Conservation (phyloP, 2,113 vertebrate genomes). For the Syngnathoides biaculeatus region DNA sequence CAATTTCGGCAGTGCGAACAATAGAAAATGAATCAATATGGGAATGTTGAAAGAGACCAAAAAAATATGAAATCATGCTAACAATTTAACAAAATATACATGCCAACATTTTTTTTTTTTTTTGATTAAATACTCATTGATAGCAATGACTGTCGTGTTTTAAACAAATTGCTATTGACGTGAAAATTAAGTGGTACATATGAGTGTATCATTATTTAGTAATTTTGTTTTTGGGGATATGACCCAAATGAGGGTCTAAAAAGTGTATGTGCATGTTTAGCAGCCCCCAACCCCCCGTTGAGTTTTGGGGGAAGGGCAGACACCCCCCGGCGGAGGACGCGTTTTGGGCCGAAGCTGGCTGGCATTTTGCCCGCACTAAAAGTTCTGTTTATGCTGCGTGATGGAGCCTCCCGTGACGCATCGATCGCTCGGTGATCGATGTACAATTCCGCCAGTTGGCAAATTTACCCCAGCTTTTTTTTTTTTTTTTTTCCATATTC, state of each 20-base stretch:
- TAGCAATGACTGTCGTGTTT: too few species aligned
- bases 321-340: slow-evolving; percentile 26
- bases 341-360: slow-evolving; percentile 16
- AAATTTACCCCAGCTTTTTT: slow-evolving; percentile 26
- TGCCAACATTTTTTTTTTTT: too few species aligned
- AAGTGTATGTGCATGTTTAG: slow-evolving; percentile 2
- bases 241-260: background rate
- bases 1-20: too few species aligned
- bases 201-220: too few species aligned
- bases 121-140: too few species aligned
- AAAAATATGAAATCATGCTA: too few species aligned
- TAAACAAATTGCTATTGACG: too few species aligned
- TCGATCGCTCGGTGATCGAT: slow-evolving; percentile 54
- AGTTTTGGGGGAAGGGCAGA: background rate
- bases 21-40: too few species aligned
- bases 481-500: slow-evolving; percentile 23
- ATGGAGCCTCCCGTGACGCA: slow-evolving; percentile 50
- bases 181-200: too few species aligned
- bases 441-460: slow-evolving; percentile 37
- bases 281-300: slow-evolving; percentile 10
- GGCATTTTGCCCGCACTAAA: slow-evolving; percentile 44
- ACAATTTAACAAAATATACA: too few species aligned
- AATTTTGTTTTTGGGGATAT: too few species aligned
- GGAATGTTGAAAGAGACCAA: too few species aligned
- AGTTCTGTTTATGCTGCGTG: slow-evolving; percentile 43